Evolutionary conservation across 2,113 vertebrate species (phyloP).

Genomic region (Mohoua ochrocephala): DNA sequence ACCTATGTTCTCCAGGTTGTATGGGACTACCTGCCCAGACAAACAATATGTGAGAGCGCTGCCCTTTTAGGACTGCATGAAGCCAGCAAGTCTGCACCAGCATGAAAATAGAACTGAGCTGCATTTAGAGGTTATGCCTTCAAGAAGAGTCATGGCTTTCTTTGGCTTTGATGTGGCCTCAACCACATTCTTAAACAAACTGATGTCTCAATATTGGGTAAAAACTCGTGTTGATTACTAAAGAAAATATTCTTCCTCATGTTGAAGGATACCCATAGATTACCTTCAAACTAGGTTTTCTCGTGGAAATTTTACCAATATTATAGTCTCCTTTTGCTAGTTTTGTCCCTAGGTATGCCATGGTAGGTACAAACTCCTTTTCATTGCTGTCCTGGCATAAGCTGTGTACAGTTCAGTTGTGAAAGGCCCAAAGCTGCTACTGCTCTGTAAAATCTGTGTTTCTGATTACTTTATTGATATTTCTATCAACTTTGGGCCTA

Average conservation of each 20-base stretch:
- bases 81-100: not conserved
- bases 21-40: not conserved
- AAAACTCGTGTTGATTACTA: not conserved
- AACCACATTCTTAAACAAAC: not conserved
- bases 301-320: not conserved
- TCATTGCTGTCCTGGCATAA: not conserved
- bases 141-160: not conserved
- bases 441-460: not conserved
- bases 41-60: not conserved
- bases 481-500: not conserved
- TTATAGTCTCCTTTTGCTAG: not conserved
- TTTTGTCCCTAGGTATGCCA: not conserved
- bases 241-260: not conserved
- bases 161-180: not conserved
- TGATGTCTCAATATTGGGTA: not conserved
- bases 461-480: not conserved
- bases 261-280: not conserved
- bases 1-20: fast-evolving
- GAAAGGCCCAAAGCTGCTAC: not conserved
- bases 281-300: not conserved
- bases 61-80: not conserved
- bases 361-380: not conserved
- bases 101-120: not conserved
- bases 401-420: not conserved
- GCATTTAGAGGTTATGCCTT: not conserved